A percentile compares a stretch with the other conserved stretches of the same genome.
These are phyloP conservation scores for Synergus umbraculus DNA, from an alignment of 2,888 invertebrate genomes.

Conservation along the genomic window DNA sequence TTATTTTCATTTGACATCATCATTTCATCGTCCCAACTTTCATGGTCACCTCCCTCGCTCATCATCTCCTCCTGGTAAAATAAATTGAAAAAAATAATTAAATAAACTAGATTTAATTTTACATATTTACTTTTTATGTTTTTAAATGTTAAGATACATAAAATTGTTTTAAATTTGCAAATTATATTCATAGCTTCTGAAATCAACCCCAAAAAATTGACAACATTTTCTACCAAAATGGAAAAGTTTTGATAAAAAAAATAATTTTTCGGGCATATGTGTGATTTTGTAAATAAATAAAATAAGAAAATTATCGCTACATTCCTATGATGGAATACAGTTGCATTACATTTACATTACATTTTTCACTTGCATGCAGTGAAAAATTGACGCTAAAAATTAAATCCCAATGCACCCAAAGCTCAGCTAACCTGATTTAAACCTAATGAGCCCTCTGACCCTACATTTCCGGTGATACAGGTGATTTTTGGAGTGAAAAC, in stretches of 20 bases:
- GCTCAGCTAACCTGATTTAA: slow-evolving; percentile 61
- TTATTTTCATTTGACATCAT: slow-evolving; percentile 74
- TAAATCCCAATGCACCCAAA: slow-evolving; percentile 48
- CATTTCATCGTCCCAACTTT: slow-evolving; percentile 76
- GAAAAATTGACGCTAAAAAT: neutral
- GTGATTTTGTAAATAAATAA: neutral
- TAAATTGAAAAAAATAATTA: slow-evolving; percentile 41
- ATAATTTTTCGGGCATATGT: neutral
- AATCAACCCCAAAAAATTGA: neutral
- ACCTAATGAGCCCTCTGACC: slow-evolving; percentile 60
- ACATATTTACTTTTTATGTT: neutral
- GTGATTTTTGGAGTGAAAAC: slow-evolving; percentile 79
- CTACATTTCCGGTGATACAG: slow-evolving; percentile 77
- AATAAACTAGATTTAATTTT: slow-evolving; percentile 35
- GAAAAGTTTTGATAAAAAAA: neutral
- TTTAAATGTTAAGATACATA: neutral
- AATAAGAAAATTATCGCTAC: neutral
- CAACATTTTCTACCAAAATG: neutral
- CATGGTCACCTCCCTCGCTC: slow-evolving; percentile 75
- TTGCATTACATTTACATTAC: too few relatives aligned
- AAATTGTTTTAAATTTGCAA: neutral
- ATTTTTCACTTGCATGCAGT: too few relatives aligned
- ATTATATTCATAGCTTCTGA: neutral
- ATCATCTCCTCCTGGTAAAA: slow-evolving; percentile 73
- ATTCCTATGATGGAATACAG: slow-evolving; percentile 8